Evolutionary conservation across 2,888 invertebrate genomes (phyloP), one percentile per base, ranked within the genome.

Genomic region (Zygaena filipendulae): DNA sequence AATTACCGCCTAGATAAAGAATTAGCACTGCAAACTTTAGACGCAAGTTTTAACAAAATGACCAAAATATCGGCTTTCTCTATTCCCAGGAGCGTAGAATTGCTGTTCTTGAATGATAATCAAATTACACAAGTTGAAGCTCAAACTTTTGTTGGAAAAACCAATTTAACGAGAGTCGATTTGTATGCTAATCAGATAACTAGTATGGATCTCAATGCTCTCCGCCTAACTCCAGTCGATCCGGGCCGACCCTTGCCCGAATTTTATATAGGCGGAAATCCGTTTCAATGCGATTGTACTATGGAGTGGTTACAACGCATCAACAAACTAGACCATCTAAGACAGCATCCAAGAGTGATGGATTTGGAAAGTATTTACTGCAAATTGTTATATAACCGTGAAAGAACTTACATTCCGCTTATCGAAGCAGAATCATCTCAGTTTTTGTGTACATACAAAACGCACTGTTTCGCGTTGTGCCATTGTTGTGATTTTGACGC

Each of bases 401-500:
- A 92, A 63, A 85, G 87, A 41, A 87, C 89, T 45, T 92, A 91
- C 63, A 85, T 94, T 40, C 91, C 93, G n/a, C 75, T 95, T 34
- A 84, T 92, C 12, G 91, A 93, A 55, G 93, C 92, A 16, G 90
- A 92, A 59, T 87, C 92, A 1, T 90, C 91, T 28, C 92, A 95
- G 69, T 95, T 96, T 72, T 83, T 95, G 48, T 96, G 95, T 81
- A 87, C 90, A 38, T 96, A 96, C 74, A 90, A 90, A 71, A 90
- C 91, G 21, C 94, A 95, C 66, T 97, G 97, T 75, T 95, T 95
- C 67, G 91, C 95, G 8, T 82, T 94, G 39, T 97, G 97, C 59
- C 93, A 94, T 60, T 97, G 97, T 79, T 97, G 97, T 74, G 95
- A 95, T 66, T 97, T 94, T 70, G 95, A 95, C 66, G 94, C 94